Base-by-base conservation (phyloP, 2,797 vertebrate genomes). In the Austrolebias charrua region DNA sequence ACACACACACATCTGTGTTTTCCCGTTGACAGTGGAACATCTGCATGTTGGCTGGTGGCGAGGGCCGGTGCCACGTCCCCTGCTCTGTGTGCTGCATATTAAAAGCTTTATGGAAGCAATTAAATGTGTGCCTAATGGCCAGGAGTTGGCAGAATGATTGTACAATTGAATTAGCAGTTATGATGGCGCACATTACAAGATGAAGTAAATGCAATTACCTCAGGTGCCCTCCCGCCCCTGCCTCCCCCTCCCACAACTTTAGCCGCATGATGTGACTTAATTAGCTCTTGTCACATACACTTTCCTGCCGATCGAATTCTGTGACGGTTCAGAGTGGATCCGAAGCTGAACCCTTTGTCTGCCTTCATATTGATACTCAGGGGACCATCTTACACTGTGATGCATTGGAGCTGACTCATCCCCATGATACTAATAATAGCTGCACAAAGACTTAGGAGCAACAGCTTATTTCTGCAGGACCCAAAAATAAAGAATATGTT, bases 71-170 rank as follows among this genome's bases (percentile, higher is more conserved):
- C 87, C 88, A 92, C 86, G 90, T 92, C 71, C 60, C 89, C 85
- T 81, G 71, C 76, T 93, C 94, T 95, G 94, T 96, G 94, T 66
- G 84, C 92, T 93, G 95, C 95, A 98, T 98, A 97, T 97, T 96
- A 97, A 98, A 93, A 94, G 93, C 95, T 96, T 96, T 95, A 95
- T 95, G 94, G 93, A 93, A 91, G 95, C 94, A 96, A 97, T 98
- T 97, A 97, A 97, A 96, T 93, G 94, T 91, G 92, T 87, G 94
- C 95, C 93, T 97, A 97, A 97, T 96, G 95, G 94, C 91, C 88
- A 92, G 67, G 94, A 95, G 94, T 93, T 95, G 95, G 95, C 95
- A 95, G 94, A 94, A 95, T 92, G 93, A 94, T 93, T 76, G 91
- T 90, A 93, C 93, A 94, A 95, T 95, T 97, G 95, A 97, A 98